Base-by-base conservation (phyloP, 2,888 invertebrate species). In the Leptinotarsa tumamoca region DNA sequence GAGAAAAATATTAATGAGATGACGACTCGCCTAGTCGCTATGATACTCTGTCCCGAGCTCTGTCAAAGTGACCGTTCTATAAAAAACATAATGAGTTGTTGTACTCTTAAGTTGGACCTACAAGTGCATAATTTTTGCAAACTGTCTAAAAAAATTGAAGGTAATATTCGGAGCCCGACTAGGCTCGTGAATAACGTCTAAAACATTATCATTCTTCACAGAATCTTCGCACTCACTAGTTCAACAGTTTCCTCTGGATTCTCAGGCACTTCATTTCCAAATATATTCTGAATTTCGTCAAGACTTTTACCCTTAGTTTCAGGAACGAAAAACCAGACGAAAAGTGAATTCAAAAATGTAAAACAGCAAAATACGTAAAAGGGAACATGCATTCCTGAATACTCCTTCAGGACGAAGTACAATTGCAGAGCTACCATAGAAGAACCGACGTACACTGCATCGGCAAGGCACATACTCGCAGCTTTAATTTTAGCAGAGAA, bases 401-500 rank as follows among this genome's bases (percentile, higher is more conserved):
- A 51, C 4, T 82, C 78, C n/a, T 82, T 81, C 58, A 86, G 81
- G 49, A 79, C 74, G 72, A 87, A 85, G 76, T 85, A 88, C 23
- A 87, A 63, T 72, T 87, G 85, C 14, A 88, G 82, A 2, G 87
- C 85, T 3, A 87, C 71, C 17, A 86, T 76, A 1, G 86, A 86
- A 67, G 86, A 85, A 5, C 84, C 74, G 1, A 87, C 84, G 72
- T 87, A 88, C 82, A 85, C 84, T 2, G 84, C 84, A 74, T 87
- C 87, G 0, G 87, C 84, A 18, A 86, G 73, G 0, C 88, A 87
- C 87, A 87, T 87, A 4, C 87, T 87, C 77, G 86, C 84, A 1
- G 87, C 87, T 81, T 88, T 88, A 14, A 88, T 86, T 75, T 85
- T 86, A 4, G 87, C 86, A 1, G 88, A 87, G 74, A 88, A 88